A percentile compares a stretch with the other conserved stretches of the same genome.
Conservation (phyloP, 2,113 vertebrate species). For the Urocitellus parryii region DNA sequence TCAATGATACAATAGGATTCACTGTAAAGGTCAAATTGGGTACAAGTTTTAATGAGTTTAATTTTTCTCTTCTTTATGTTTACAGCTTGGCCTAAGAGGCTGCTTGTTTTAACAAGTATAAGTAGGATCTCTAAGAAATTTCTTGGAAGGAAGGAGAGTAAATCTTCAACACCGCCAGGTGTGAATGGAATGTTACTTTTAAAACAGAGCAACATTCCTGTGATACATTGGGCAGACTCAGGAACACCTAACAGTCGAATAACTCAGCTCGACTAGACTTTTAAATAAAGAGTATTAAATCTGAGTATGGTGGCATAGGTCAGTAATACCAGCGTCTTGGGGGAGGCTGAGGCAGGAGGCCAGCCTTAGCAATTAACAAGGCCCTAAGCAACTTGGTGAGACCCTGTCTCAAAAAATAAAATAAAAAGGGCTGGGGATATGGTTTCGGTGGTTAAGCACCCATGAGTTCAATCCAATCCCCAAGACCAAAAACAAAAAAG, state of each 20-base stretch:
- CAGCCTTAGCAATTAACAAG: too few relatives aligned
- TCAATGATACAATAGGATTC: background rate
- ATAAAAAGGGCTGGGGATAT: too few relatives aligned
- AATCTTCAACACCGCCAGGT: background rate
- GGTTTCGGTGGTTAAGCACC: too few relatives aligned
- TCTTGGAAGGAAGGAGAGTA: slow-evolving; percentile 25
- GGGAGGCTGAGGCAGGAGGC: too few relatives aligned
- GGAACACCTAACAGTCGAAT: background rate
- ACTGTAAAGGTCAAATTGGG: background rate
- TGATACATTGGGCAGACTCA: background rate
- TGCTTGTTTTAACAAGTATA: slow-evolving; percentile 32
- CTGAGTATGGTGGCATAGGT: too few relatives aligned
- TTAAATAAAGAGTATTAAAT: background rate
- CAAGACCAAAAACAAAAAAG: too few relatives aligned
- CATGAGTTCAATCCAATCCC: too few relatives aligned
- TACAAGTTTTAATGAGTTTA: slow-evolving; percentile 15
- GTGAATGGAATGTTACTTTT: background rate
- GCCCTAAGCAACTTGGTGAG: too few relatives aligned
- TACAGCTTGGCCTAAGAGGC: background rate
- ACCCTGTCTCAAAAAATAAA: too few relatives aligned
- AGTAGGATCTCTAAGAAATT: slow-evolving; percentile 35
- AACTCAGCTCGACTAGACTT: background rate
- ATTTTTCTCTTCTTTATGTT: background rate
- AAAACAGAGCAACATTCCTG: background rate
- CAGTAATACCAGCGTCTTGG: too few relatives aligned